A percentile compares a stretch with the other conserved stretches of the same genome.
phyloP scores from a whole-genome alignment of 2,888 invertebrate genomes.

The Camponotus fellah region DNA sequence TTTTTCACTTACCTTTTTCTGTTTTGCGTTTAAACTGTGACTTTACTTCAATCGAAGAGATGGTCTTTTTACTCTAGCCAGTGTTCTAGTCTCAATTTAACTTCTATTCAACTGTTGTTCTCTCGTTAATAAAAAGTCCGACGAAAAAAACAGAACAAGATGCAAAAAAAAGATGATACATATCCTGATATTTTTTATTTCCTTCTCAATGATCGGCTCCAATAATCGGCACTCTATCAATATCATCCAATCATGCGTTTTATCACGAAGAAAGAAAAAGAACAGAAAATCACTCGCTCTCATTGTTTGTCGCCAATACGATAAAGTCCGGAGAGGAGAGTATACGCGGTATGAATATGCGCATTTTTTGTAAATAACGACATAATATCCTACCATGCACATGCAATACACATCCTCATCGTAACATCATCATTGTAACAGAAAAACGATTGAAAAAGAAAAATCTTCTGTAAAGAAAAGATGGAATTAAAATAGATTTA shows the following conservation, averaged over 20 bases:
- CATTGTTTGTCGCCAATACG: slow-evolving; percentile 36
- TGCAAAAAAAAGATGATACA: slow-evolving; percentile 40
- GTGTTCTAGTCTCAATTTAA: slow-evolving; percentile 75
- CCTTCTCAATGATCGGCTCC: slow-evolving; percentile 58
- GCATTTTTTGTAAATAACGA: slow-evolving; percentile 67
- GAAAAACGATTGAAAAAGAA: not conserved
- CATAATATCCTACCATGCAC: slow-evolving; percentile 61
- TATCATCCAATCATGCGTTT: slow-evolving; percentile 56
- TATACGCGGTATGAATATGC: slow-evolving; percentile 58
- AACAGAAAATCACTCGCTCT: slow-evolving; percentile 39
- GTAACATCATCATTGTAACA: slow-evolving; percentile 75
- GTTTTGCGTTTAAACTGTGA: slow-evolving; percentile 61
- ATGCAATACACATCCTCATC: slow-evolving; percentile 66
- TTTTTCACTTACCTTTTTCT: not conserved
- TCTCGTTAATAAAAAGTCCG: slow-evolving; percentile 77
- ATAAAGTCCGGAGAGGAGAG: slow-evolving; percentile 34
- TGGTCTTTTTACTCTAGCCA: slow-evolving; percentile 75
- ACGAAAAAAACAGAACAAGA: slow-evolving; percentile 65
- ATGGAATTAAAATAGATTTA: slow-evolving; percentile 22
- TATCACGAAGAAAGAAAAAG: slow-evolving; percentile 26
- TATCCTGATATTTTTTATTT: slow-evolving; percentile 60
- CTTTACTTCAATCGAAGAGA: slow-evolving; percentile 65
- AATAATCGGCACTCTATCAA: slow-evolving; percentile 27
- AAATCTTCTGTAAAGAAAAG: slow-evolving; percentile 3
- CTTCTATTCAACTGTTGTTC: slow-evolving; percentile 78